phyloP scores from a whole-genome alignment of 2,797 vertebrate genomes.

The Microtus obscurus region DNA sequence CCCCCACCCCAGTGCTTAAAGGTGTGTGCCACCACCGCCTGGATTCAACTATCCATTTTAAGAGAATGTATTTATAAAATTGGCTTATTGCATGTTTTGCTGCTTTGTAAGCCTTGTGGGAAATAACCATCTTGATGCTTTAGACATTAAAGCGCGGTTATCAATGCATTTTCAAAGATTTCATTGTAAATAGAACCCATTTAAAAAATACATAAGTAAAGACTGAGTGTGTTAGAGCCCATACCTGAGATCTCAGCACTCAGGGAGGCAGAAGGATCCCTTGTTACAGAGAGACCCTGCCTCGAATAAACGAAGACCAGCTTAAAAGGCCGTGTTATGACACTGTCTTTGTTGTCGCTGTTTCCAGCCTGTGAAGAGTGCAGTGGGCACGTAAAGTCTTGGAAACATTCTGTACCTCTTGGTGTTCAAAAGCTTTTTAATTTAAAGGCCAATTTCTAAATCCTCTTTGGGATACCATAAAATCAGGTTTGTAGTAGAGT shows the following conservation, averaged over 20 bases:
- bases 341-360: background rate
- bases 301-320: background rate
- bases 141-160: background rate
- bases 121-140: background rate
- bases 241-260: background rate
- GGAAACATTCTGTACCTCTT: background rate
- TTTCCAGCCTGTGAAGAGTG: background rate
- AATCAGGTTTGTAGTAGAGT: background rate
- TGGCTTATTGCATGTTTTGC: background rate
- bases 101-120: background rate
- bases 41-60: background rate
- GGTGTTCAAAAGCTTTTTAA: background rate
- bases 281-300: background rate
- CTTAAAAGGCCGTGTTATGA: background rate
- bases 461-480: background rate
- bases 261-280: background rate
- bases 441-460: constrained; percentile 5
- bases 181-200: background rate
- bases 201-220: background rate
- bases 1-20: no score
- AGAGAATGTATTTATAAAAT: background rate
- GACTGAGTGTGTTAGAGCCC: background rate
- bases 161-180: background rate
- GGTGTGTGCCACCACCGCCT: no score
- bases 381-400: background rate